Evolutionary conservation across 2,797 vertebrate genomes (phyloP), one percentile per base, ranked within the genome.

Genomic region (Paramormyrops hopkinsi): DNA sequence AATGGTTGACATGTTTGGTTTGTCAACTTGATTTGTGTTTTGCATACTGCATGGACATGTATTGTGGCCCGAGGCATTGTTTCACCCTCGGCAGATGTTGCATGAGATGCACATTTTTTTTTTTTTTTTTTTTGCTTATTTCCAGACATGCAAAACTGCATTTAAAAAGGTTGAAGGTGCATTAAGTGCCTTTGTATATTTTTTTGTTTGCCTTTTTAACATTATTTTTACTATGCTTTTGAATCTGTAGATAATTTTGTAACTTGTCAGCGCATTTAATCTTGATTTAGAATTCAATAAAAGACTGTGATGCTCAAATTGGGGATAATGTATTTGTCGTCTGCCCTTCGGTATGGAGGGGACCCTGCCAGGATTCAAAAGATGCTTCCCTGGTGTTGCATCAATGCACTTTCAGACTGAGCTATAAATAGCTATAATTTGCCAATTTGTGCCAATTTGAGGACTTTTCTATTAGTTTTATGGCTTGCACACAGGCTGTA

Each of bases 141-240:
- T 51, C 22, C 88, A 86, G 25, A 73, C 44, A 22, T 65, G 56
- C 37, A 69, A 25, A 88, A 48, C 87, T 48, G 87, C 87, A 17
- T 88, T 73, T 37, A 22, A 88, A 69, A 65, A 37, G 37, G 87
- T 59, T 41, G n/a, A 44, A 88, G 44, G 59, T 88, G 41, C 56
- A 69, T 44, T 69, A n/a, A 65, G 87, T 88, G 59, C 87, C 87
- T 69, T 87, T 19, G 17, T 82, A 82, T 22, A 33, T 50, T 29
- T 89, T 50, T 29, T 89, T 86, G 54, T 89, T 89, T 89, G 88
- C 59, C 56, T 86, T 89, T n/a, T 88, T 51, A 86, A 89, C 85
- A 83, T 83, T 59, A 29, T 51, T 86, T 86, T 89, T 89, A 69
- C 48, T 86, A 65, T 89, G 22, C n/a, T 62, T 53, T 82, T 89